These are phyloP conservation scores for Neosilurus hyrtlii DNA, from an alignment of 2,797 vertebrate species.

Conservation along the genomic window DNA sequence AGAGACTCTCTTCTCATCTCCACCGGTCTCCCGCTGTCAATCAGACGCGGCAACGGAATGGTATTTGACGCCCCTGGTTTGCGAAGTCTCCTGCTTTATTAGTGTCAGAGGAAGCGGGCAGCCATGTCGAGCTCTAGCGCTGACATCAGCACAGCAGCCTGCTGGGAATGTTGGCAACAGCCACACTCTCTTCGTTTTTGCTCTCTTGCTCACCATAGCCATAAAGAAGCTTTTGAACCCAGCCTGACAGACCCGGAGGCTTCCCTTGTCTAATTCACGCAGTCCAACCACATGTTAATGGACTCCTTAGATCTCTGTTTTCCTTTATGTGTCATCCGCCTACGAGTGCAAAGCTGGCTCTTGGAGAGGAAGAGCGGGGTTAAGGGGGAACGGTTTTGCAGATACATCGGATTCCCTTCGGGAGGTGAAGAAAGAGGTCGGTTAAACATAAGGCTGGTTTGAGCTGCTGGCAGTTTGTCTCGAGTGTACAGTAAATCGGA, in stretches of 20 bases:
- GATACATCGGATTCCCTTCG: background rate
- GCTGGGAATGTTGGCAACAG: constrained; percentile 33
- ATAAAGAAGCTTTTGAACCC: constrained; percentile 44
- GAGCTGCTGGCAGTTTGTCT: constrained; percentile 32
- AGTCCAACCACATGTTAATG: constrained; percentile 32
- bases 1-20: constrained; percentile 22
- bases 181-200: constrained; percentile 6
- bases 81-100: constrained; percentile 50
- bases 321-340: constrained; percentile 37
- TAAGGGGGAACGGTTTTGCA: constrained; percentile 10
- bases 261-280: constrained; percentile 29
- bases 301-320: constrained; percentile 34
- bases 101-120: constrained; percentile 36
- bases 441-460: constrained; percentile 11
- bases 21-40: constrained; percentile 36
- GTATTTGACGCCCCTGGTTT: constrained; percentile 26
- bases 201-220: constrained; percentile 21
- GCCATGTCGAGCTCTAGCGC: constrained; percentile 20
- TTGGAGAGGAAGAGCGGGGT: background rate
- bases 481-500: constrained; percentile 22
- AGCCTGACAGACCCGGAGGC: constrained; percentile 41
- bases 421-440: constrained; percentile 7
- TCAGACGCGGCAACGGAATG: constrained; percentile 8
- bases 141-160: constrained; percentile 47
- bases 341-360: constrained; percentile 19